Evolutionary conservation across 2,888 invertebrate genomes (phyloP), one percentile per base, ranked within the genome.

Genomic region (Epiblema foenella): DNA sequence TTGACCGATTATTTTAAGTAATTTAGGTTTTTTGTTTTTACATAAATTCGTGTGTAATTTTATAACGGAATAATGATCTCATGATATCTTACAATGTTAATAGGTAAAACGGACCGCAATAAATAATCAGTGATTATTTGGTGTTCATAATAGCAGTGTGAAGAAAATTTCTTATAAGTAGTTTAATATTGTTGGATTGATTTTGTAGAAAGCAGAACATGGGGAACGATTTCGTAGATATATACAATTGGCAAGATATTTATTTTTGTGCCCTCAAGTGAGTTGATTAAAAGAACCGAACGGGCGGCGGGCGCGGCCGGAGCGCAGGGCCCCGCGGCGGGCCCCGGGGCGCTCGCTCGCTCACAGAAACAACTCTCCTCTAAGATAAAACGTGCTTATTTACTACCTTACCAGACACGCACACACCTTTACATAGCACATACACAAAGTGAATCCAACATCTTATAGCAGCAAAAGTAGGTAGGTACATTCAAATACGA

Each of bases 321-420:
- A 52, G 72, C 24, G 64, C 77, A 74, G 76, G 73, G 78, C 83
- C 79, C 37, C 72, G 75, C 81, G 81, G 75, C 64, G 67, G 75
- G 79, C 79, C 73, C 75, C 33, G 51, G 69, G 72, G 73, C 24
- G 64, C 71, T 79, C 79, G 75, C 79, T 72, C 76, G 77, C 79
- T 72, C 76, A 77, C 78, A 79, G 80, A 79, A 82, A 84, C 83
- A 83, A 83, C 83, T 80, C 80, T 75, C 75, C 68, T 64, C 76
- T 76, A 76, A 72, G 82, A 88, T 87, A 87, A 87, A 85, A 84
- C 84, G 83, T 78, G 79, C 83, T 82, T 85, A 82, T 79, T 80
- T 81, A 81, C 78, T 76, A 77, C 74, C 73, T 63, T 68, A 75
- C 71, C 71, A 68, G 66, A 65, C 69, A 71, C 75, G 59, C 74